Conservation (phyloP, 2,113 vertebrate species). For the Calidris pugnax region DNA sequence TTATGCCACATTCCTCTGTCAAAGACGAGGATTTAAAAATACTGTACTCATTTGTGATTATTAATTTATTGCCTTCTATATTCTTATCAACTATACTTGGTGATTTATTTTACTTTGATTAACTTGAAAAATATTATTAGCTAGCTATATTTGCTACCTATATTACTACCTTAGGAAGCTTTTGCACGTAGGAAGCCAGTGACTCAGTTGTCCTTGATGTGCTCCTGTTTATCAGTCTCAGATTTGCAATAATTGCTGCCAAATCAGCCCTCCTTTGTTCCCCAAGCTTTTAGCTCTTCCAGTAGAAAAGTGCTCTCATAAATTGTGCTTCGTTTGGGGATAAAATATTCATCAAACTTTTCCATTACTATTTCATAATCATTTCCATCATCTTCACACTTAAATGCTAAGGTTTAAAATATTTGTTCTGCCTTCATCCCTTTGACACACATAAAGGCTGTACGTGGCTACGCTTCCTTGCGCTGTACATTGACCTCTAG, state of each 20-base stretch:
- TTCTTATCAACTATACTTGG: neutral
- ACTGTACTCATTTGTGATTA: neutral
- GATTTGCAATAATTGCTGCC: neutral
- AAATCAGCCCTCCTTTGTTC: neutral
- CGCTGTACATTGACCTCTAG: neutral
- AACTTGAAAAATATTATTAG: neutral
- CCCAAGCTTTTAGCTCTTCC: neutral
- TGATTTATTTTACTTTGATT: constrained; percentile 1
- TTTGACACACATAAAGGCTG: neutral
- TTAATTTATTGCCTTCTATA: neutral
- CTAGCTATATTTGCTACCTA: neutral
- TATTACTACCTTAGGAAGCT: neutral
- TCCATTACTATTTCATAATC: neutral
- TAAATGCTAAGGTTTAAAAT: neutral
- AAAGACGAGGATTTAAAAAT: neutral
- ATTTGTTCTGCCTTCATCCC: neutral
- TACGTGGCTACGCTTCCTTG: neutral
- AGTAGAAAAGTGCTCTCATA: neutral
- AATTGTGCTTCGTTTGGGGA: neutral
- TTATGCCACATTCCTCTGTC: neutral
- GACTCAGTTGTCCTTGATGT: neutral
- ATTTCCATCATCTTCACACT: neutral
- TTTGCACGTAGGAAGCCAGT: neutral
- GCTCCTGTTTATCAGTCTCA: neutral
- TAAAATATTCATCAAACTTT: constrained; percentile 24